Percentiles rank a stretch among this genome's conserved stretches.
These are phyloP conservation scores for rabbit (Oryctolagus cuniculus) DNA, from an alignment of 2,113 vertebrate genomes.

Conservation along the genomic window DNA sequence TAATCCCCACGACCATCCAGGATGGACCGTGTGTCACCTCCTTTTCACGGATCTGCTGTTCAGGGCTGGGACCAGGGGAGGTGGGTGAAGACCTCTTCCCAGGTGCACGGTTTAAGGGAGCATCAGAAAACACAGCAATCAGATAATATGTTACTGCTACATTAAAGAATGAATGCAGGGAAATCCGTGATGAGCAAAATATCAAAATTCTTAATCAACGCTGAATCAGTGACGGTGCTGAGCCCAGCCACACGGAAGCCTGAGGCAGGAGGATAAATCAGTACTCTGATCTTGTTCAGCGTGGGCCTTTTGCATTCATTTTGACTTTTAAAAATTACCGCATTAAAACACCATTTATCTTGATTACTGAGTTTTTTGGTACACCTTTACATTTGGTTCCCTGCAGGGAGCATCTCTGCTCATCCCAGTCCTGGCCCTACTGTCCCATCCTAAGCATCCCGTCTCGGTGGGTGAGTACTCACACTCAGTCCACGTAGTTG, in stretches of 20 bases:
- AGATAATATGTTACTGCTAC: not conserved
- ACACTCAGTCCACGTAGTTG: not conserved
- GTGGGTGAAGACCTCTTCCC: not conserved
- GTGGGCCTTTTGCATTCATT: slow-evolving; percentile 22
- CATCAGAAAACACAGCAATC: not conserved
- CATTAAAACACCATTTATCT: not conserved
- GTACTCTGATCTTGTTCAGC: not conserved
- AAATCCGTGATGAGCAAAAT: slow-evolving; percentile 17
- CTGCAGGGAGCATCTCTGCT: not conserved
- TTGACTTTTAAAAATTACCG: not conserved
- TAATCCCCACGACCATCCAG: not conserved
- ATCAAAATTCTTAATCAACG: slow-evolving; percentile 43
- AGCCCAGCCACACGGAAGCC: not conserved
- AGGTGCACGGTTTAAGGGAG: not conserved
- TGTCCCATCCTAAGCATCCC: fast-evolving
- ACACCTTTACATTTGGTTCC: not conserved
- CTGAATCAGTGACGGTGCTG: not conserved
- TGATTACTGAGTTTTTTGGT: not conserved
- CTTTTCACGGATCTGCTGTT: not conserved
- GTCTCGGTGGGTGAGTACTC: no score
- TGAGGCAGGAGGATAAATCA: slow-evolving; percentile 53
- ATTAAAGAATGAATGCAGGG: not conserved
- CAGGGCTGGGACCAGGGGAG: not conserved
- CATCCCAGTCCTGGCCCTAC: not conserved
- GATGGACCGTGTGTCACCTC: not conserved